Conservation (phyloP, 37 sponge, comb jelly and placozoan genomes). For the Aplysina aerophoba region DNA sequence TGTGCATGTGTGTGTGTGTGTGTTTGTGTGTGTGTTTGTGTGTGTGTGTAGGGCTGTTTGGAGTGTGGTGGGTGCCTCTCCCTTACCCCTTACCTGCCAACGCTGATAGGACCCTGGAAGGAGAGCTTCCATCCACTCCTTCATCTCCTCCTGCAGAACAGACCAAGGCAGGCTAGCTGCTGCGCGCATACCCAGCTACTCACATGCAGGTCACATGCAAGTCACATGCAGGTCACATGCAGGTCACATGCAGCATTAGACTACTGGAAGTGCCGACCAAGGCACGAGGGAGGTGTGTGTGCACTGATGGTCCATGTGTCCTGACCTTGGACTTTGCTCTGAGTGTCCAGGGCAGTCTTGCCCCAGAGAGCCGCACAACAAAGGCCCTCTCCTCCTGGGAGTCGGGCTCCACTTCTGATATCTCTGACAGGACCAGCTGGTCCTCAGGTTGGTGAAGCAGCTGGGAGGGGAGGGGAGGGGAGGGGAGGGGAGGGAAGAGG, state of each 20-base stretch:
- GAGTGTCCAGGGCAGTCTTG: background rate
- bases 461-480: background rate
- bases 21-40: too few relatives aligned
- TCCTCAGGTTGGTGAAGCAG: background rate
- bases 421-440: constrained; percentile 16
- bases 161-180: background rate
- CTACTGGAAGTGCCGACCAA: too few relatives aligned
- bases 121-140: constrained; percentile 31
- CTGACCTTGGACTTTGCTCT: constrained; percentile 19
- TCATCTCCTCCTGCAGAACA: background rate
- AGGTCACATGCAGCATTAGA: too few relatives aligned
- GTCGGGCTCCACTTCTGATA: background rate
- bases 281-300: too few relatives aligned
- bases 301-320: too few relatives aligned
- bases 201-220: too few relatives aligned
- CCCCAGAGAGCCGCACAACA: background rate
- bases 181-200: too few relatives aligned
- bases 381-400: background rate
- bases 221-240: too few relatives aligned
- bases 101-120: constrained; percentile 2
- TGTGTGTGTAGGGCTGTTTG: background rate
- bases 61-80: background rate
- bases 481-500: too few relatives aligned
- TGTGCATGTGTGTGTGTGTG: too few relatives aligned
- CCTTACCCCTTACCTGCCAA: background rate